Base-by-base conservation (phyloP, 2,888 invertebrate species). In the Orthonevra nobilis region DNA sequence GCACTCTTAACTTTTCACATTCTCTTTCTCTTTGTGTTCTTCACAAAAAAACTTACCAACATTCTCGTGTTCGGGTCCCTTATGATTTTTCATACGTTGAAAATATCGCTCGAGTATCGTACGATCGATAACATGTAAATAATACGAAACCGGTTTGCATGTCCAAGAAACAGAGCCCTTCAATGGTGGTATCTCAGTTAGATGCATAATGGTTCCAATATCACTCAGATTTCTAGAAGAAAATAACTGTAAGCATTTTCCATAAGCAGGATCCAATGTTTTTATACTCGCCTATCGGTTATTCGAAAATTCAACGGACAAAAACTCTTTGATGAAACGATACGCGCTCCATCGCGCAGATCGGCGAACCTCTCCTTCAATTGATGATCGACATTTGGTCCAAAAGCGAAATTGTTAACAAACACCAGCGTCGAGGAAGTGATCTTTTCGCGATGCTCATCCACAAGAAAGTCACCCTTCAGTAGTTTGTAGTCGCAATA, bases 321-420 rank as follows among this genome's bases (percentile, higher is more conserved):
- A 90, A 99, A 99, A 83, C 98, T 97, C 89, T 98, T 99, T 14
- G 99, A 99, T 28, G 99, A 99, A 38, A 99, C 97, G 83, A 99
- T 98, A 85, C 96, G 93, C 38, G 98, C 98, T 72, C 97, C 97
- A 88, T 97, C 97, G 85, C 95, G 95, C 85, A 99, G 92, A 90
- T 98, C 98, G 23, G 97, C 97, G 90, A 99, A 99, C 86, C 97
- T 92, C 87, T 97, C 96, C 89, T 99, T 99, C 83, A 99, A 89
- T 90, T 97, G 95, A 89, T 99, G 97, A 90, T 99, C 99, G 20
- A 99, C 97, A 82, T 94, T 94, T 19, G 99, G 98, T 7, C 98
- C 98, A 89, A 99, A 99, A 36, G 99, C 99, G 90, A 97, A 99
- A 91, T 99, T 99, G 90, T 99, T 99, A 34, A 99, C 99, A 90